Percentiles rank a stretch among this genome's conserved stretches.
phyloP scores from a whole-genome alignment of 2,888 invertebrate species.

The Scaptomyza parva region DNA sequence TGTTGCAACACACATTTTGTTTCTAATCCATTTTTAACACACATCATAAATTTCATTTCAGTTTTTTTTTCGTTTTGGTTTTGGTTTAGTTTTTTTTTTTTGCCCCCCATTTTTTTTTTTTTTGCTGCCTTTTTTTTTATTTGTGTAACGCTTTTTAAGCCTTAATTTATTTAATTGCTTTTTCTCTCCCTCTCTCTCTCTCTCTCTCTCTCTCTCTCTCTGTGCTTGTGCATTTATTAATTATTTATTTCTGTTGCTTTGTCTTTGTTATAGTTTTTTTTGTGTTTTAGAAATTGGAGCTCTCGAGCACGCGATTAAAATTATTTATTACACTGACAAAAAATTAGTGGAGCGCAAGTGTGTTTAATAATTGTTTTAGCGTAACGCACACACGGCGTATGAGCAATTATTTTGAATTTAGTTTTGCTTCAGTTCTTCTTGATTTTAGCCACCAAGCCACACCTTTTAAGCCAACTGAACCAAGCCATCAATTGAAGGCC shows the following conservation, averaged over 20 bases:
- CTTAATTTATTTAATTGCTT: slow-evolving; percentile 82
- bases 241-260: slow-evolving; percentile 26
- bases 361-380: slow-evolving; percentile 46
- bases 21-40: slow-evolving; percentile 76
- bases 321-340: slow-evolving; percentile 22
- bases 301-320: slow-evolving; percentile 70
- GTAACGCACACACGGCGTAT: slow-evolving; percentile 49
- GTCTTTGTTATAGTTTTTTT: slow-evolving; percentile 12
- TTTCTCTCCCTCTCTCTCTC: background rate
- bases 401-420: slow-evolving; percentile 36
- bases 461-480: slow-evolving; percentile 14
- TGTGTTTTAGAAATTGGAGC: slow-evolving; percentile 57
- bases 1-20: background rate
- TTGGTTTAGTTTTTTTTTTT: slow-evolving; percentile 17
- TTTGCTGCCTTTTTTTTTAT: slow-evolving; percentile 31
- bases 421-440: background rate
- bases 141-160: slow-evolving; percentile 62
- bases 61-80: slow-evolving; percentile 41
- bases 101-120: slow-evolving; percentile 12
- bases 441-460: slow-evolving; percentile 25
- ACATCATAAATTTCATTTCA: slow-evolving; percentile 65
- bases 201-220: slow-evolving; percentile 10
- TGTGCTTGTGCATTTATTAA: slow-evolving; percentile 44
- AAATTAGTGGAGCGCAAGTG: slow-evolving; percentile 8
- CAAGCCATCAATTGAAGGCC: slow-evolving; percentile 25